Base-by-base conservation (phyloP, 2,888 invertebrate genomes). In the Epicampocera succincta region DNA sequence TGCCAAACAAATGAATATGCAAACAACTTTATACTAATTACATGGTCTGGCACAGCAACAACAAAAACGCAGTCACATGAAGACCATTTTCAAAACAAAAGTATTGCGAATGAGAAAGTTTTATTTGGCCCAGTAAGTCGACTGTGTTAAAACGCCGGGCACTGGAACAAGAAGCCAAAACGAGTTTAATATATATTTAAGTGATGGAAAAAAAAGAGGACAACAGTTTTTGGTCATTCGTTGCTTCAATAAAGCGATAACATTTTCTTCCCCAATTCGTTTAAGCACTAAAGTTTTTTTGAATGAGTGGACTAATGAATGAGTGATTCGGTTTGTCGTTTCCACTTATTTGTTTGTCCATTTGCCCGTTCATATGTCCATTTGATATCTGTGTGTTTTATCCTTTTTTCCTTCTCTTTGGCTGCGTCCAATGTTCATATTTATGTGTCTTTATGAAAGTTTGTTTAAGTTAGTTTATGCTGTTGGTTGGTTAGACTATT, bases 1-100 rank as follows among this genome's bases (percentile, higher is more conserved):
- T 74, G n/a, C 19, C 42, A 69, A 65, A 69, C 58, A 74, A 66
- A 65, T n/a, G 29, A 50, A 50, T 50, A 33, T 11, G 13, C 58
- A 78, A 80, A 80, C 80, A 80, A 69, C 58, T 80, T 74, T 58
- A 48, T 69, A 71, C 80, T 80, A 80, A 80, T 80, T 74, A 69
- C 69, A 58, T 69, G 74, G 56, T 65, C 33, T 74, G 63, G 65
- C 42, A 50, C 40, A 29, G 54, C 17, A 58, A 48, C 12, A 13
- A 50, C 50, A 48, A 52, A 12, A 69, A 48, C 46, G 38, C 42
- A 42, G 9, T 13, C 13, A 44, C 2, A 15, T 3, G 8, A 33
- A 9, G 5, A 9, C 3, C 5, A 33, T 6, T 33, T 46, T 12
- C n/a, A 19, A 40, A 48, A 8, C 17, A 3, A 56, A 21, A n/a